Percentiles rank a stretch among this genome's conserved stretches.
These are phyloP conservation scores for Aphelinus certus DNA, from an alignment of 1,140 invertebrate species.

Conservation along the genomic window DNA sequence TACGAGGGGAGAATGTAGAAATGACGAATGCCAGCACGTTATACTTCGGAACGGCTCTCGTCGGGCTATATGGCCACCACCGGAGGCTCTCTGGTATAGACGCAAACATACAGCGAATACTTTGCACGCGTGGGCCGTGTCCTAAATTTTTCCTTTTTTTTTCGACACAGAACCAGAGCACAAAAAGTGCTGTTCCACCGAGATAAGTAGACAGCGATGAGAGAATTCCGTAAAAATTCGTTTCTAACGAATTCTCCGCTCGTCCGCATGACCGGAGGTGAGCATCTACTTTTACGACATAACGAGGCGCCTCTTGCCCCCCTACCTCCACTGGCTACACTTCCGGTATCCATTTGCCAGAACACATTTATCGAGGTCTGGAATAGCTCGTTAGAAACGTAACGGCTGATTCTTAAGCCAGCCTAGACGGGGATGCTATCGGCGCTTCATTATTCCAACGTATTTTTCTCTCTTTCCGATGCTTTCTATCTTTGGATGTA, in stretches of 20 bases:
- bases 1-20: too few relatives aligned
- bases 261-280: background rate
- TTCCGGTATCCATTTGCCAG: conserved; percentile 24
- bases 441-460: background rate
- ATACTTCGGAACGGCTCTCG: too few relatives aligned
- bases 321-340: background rate
- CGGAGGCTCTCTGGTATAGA: too few relatives aligned
- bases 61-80: too few relatives aligned
- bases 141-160: too few relatives aligned
- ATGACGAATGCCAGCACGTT: too few relatives aligned
- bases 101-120: too few relatives aligned
- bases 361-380: conserved; percentile 32
- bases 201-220: too few relatives aligned
- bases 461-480: conserved; percentile 7
- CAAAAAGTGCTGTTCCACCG: too few relatives aligned
- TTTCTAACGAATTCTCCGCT: conserved; percentile 20
- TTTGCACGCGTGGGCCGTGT: too few relatives aligned
- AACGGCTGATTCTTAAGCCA: conserved; percentile 19
- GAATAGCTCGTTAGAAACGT: conserved; percentile 34
- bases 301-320: conserved; percentile 42
- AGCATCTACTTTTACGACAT: conserved; percentile 43
- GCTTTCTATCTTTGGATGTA: too few relatives aligned
- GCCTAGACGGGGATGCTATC: conserved; percentile 21
- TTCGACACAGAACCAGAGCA: too few relatives aligned
- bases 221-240: conserved; percentile 3